phyloP scores from a whole-genome alignment of 2,888 invertebrate genomes.

The Conomelus anceps region DNA sequence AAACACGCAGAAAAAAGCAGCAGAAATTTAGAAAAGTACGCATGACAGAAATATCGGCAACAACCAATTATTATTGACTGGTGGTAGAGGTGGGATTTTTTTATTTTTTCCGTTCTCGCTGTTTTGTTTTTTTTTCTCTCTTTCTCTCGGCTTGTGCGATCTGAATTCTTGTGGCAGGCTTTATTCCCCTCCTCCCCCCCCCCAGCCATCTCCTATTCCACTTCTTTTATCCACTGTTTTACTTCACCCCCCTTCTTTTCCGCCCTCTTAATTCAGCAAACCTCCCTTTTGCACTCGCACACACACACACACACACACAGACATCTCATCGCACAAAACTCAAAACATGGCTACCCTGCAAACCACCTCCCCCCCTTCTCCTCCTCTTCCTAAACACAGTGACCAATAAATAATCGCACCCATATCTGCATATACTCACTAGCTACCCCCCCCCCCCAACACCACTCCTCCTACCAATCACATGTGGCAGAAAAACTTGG shows the following conservation, averaged over 20 bases:
- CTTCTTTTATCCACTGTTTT: neutral
- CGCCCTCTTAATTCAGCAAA: slow-evolving; percentile 6
- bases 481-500: neutral
- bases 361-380: slow-evolving; percentile 23
- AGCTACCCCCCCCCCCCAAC: slow-evolving; percentile 19
- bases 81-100: neutral
- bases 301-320: neutral
- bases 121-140: neutral
- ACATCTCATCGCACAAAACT: neutral
- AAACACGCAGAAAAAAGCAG: neutral
- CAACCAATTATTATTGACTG: neutral
- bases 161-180: neutral
- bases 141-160: neutral
- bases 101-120: neutral
- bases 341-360: slow-evolving; percentile 25
- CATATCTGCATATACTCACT: slow-evolving; percentile 23
- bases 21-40: neutral
- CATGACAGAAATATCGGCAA: neutral
- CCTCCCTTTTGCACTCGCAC: slow-evolving; percentile 24
- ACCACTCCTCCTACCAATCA: slow-evolving; percentile 24
- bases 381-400: neutral
- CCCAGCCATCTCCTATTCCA: neutral
- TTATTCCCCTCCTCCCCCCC: neutral
- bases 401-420: slow-evolving; percentile 20
- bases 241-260: slow-evolving; percentile 1